Evolutionary conservation across 1,140 invertebrate species (phyloP), one percentile per base, ranked within the genome.

Genomic region (Leptinotarsa texana): DNA sequence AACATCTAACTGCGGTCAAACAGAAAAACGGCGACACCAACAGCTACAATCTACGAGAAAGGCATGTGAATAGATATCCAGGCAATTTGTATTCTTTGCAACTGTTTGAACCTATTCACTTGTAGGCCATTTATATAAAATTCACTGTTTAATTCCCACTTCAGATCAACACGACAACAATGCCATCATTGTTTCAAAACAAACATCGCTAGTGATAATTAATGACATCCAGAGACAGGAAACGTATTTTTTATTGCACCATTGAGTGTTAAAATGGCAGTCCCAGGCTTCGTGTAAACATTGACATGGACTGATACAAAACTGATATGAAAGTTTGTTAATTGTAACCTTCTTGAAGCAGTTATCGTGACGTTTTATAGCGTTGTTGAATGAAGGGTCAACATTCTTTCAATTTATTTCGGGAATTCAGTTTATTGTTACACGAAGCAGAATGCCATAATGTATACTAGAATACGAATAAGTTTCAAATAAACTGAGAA

Each of bases 191-290:
- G 51, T 57, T 18, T n/a, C 51, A 57, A 57, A 57, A 57, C 51
- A 57, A 57, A 57, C 51, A 57, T 57, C n/a, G n/a, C 51, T 57
- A 4, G 51, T 57, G 51, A 17, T 57, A 57, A 57, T 57, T 57
- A 57, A 57, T 57, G 51, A 57, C 51, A 57, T 57, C 15, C 51
- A 57, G 49, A 57, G 69, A 71, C 69, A 71, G 69, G 69, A 71
- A 24, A 57, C 69, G 18, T 49, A n/a, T 24, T 18, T 71, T 71
- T 71, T 71, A 71, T 71, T n/a, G 51, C 48, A 51, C 21, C 33
- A 61, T 71, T 61, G 61, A 61, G 69, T 71, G 51, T 47, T 18
- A n/a, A 22, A 71, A 24, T 22, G 57, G 18, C 51, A 71, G 5
- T 57, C 4, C 15, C 51, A 57, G 15, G 51, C 51, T 57, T 57